Conservation (phyloP, 2,113 vertebrate genomes). For the Ia io region DNA sequence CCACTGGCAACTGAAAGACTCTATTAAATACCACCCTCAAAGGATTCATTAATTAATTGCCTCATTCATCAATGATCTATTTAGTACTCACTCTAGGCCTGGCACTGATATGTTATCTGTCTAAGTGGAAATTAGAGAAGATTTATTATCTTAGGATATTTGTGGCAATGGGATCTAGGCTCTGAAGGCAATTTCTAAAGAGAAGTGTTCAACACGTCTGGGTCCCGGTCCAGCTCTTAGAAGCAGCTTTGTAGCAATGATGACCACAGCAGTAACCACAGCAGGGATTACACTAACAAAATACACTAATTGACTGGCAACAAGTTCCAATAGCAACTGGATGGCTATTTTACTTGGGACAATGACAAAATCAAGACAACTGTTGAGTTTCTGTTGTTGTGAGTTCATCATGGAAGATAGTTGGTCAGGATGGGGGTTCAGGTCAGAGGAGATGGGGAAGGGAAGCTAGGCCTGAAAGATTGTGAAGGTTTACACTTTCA, state of each 20-base stretch:
- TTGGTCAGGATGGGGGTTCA: neutral
- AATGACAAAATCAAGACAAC: neutral
- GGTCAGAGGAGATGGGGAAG: neutral
- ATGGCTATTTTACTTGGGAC: neutral
- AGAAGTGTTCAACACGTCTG: neutral
- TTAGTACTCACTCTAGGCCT: neutral
- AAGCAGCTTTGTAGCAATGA: neutral
- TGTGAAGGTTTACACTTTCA: neutral
- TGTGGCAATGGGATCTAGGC: neutral
- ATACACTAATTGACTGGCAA: neutral
- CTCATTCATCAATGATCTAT: neutral
- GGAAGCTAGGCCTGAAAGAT: neutral
- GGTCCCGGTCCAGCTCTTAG: neutral
- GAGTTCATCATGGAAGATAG: neutral
- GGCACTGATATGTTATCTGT: neutral
- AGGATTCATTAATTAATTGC: slow-evolving; percentile 6
- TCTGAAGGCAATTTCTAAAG: neutral
- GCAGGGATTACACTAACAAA: neutral
- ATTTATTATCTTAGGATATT: neutral
- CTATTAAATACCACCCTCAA: slow-evolving; percentile 8
- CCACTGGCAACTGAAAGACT: neutral
- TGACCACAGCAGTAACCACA: neutral
- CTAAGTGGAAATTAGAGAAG: neutral
- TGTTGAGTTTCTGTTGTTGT: neutral
- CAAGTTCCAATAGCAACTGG: neutral